Evolutionary conservation across 1,140 invertebrate species (phyloP).

Genomic region (Drosophila mayri): DNA sequence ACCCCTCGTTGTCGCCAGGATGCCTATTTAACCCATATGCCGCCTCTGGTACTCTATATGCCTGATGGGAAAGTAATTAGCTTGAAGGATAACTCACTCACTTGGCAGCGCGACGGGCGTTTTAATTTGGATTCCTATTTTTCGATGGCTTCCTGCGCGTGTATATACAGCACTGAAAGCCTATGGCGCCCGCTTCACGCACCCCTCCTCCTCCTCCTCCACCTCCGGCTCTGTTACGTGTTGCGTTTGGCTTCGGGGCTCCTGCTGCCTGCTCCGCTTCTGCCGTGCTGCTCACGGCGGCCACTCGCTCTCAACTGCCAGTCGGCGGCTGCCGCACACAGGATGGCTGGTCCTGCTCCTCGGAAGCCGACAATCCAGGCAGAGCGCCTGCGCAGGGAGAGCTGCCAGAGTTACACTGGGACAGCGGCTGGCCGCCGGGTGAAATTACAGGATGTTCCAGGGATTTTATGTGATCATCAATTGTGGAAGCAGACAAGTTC

Average conservation of each 20-base stretch:
- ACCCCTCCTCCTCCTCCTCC: constrained; percentile 17
- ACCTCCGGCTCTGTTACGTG: constrained; percentile 49
- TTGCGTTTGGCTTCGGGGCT: constrained; percentile 37
- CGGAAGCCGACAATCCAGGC: constrained; percentile 34
- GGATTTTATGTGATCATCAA: constrained; percentile 19
- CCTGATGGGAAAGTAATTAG: background rate
- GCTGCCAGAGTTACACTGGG: background rate
- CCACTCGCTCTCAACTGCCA: constrained; percentile 73
- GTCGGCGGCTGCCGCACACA: background rate
- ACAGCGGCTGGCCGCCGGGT: constrained; percentile 22
- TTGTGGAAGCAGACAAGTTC: background rate
- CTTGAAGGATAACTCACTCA: constrained; percentile 22
- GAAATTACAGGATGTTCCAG: constrained; percentile 26
- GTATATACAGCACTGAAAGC: constrained; percentile 56
- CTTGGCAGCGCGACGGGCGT: constrained; percentile 31
- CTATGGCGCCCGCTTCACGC: constrained; percentile 34
- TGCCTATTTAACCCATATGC: constrained; percentile 20
- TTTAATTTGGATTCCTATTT: constrained; percentile 7
- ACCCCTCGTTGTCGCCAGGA: background rate
- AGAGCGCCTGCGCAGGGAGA: constrained; percentile 55
- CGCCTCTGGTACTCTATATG: background rate
- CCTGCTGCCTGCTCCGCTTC: constrained; percentile 41
- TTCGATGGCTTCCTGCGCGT: constrained; percentile 44
- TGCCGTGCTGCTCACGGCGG: constrained; percentile 63
- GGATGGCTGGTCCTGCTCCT: constrained; percentile 8